Evolutionary conservation across 2,888 invertebrate genomes (phyloP).

Genomic region (Lumbricus terrestris): DNA sequence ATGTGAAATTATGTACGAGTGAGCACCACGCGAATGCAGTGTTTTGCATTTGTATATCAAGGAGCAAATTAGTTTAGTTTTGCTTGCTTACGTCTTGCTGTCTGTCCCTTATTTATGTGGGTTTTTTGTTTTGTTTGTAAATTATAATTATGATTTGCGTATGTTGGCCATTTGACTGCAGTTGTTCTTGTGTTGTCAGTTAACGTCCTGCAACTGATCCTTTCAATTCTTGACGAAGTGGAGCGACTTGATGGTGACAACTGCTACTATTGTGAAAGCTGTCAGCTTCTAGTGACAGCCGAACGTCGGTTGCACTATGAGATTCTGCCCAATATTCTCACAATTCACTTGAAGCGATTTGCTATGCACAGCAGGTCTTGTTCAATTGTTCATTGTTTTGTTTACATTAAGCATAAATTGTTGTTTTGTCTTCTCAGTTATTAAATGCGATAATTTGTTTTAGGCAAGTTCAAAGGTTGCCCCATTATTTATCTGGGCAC

Average conservation of each 20-base stretch:
- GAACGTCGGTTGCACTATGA: background rate
- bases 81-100: no score
- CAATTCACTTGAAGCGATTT: constrained; percentile 17
- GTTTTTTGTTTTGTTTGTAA: background rate
- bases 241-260: constrained; percentile 3
- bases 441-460: background rate
- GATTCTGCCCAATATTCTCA: background rate
- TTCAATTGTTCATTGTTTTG: background rate
- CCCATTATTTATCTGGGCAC: background rate
- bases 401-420: background rate
- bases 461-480: background rate
- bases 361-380: constrained; percentile 5
- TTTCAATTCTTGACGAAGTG: constrained; percentile 14
- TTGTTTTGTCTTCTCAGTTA: background rate
- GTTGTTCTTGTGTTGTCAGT: constrained; percentile 10
- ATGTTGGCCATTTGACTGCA: background rate
- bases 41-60: no score
- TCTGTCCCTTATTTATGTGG: no score
- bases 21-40: no score
- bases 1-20: no score
- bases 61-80: no score
- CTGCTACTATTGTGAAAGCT: background rate
- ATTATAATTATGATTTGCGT: background rate
- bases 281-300: background rate
- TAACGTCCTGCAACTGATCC: background rate